Evolutionary conservation across 2,113 vertebrate genomes (phyloP).

Genomic region (Gallinago undulata): DNA sequence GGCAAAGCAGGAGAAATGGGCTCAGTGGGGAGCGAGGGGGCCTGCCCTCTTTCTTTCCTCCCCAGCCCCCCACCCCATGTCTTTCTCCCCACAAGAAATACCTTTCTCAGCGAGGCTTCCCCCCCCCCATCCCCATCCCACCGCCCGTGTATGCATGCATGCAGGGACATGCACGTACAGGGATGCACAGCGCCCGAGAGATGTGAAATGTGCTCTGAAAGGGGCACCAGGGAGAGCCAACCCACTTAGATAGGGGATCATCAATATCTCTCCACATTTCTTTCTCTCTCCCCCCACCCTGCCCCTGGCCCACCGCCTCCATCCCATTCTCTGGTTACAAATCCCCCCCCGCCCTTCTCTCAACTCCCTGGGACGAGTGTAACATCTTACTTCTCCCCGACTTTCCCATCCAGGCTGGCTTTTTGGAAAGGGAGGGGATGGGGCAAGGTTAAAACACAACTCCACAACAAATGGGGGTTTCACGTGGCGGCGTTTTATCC

Average conservation of each 20-base stretch:
- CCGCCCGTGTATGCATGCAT: not conserved
- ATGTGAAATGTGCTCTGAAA: slow-evolving; percentile 35
- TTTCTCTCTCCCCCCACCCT: not conserved
- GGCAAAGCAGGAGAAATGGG: slow-evolving; percentile 83
- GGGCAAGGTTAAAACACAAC: not conserved
- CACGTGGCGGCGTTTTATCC: not conserved
- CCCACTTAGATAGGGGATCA: not conserved
- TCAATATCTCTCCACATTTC: not conserved
- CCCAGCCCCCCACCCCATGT: not conserved
- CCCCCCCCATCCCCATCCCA: accelerated
- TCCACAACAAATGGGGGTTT: not conserved
- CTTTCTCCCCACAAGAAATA: slow-evolving; percentile 76
- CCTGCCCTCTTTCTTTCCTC: slow-evolving; percentile 66
- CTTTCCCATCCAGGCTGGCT: slow-evolving; percentile 24
- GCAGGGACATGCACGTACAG: not conserved
- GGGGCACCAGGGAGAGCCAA: not conserved
- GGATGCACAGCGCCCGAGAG: not conserved
- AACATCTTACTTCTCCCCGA: slow-evolving; percentile 24
- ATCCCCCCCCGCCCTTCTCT: not conserved
- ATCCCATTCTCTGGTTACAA: slow-evolving; percentile 21
- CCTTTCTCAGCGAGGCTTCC: slow-evolving; percentile 77
- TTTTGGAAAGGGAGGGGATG: not conserved
- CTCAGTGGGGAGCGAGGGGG: slow-evolving; percentile 81
- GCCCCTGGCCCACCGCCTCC: not conserved
- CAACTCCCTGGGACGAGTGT: not conserved